These are phyloP conservation scores for Diuraphis noxia DNA, from an alignment of 1,140 invertebrate species.

Conservation along the genomic window DNA sequence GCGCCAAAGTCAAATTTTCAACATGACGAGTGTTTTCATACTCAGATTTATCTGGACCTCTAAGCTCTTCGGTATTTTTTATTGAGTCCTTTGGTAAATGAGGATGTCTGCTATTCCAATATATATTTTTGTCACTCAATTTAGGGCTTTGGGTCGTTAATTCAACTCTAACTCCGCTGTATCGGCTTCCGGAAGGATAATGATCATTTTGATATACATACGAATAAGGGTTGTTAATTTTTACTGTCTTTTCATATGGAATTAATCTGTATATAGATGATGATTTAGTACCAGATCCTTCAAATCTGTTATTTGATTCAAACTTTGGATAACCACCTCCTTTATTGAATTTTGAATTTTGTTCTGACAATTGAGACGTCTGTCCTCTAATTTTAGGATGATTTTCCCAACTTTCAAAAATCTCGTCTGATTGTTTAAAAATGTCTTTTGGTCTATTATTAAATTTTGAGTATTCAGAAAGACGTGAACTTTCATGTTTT, in stretches of 20 bases:
- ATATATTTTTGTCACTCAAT: neutral
- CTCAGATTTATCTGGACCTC: slow-evolving; percentile 9
- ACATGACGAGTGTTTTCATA: slow-evolving; percentile 51
- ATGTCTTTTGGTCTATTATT: slow-evolving; percentile 5
- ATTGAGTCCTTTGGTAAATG: slow-evolving; percentile 40
- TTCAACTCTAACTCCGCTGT: neutral
- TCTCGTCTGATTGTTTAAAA: neutral
- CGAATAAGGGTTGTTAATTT: slow-evolving; percentile 35
- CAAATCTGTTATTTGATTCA: slow-evolving; percentile 8
- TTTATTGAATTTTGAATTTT: neutral
- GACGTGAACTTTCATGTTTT: neutral
- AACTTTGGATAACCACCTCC: neutral
- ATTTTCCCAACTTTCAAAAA: neutral
- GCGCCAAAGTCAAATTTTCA: slow-evolving; percentile 57
- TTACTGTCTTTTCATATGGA: slow-evolving; percentile 23
- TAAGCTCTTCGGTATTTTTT: neutral
- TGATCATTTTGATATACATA: slow-evolving; percentile 45
- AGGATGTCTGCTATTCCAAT: slow-evolving; percentile 46
- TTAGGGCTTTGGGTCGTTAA: neutral
- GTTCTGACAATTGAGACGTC: neutral
- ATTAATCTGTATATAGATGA: neutral
- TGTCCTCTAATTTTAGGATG: neutral
- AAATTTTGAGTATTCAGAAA: neutral
- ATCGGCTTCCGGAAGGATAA: slow-evolving; percentile 33
- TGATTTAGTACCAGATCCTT: neutral